phyloP scores from a whole-genome alignment of 2,888 invertebrate genomes.

The Drosophila paramelanica region DNA sequence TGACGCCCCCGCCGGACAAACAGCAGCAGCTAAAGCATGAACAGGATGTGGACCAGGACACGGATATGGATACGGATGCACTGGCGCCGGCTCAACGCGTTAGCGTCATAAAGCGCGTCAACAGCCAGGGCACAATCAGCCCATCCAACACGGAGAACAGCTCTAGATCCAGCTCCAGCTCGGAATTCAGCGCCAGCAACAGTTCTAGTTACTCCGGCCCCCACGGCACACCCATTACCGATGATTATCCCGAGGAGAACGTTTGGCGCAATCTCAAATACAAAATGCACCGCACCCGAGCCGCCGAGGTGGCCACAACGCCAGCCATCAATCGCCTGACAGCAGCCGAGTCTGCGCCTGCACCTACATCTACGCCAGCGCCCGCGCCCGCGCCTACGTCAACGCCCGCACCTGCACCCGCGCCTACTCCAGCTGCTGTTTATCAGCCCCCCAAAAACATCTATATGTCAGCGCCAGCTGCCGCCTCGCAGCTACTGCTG shows the following conservation, averaged over 20 bases:
- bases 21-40: constrained; percentile 85
- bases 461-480: constrained; percentile 65
- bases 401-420: neutral
- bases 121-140: constrained; percentile 91
- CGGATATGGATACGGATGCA: constrained; percentile 14
- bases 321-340: neutral
- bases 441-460: constrained; percentile 63
- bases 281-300: constrained; percentile 84
- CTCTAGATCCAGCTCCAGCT: constrained; percentile 54
- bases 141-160: constrained; percentile 69
- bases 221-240: constrained; percentile 51
- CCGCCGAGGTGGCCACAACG: constrained; percentile 52
- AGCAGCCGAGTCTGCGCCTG: no score
- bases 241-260: constrained; percentile 81
- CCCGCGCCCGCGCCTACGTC: neutral
- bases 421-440: neutral
- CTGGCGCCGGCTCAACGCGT: constrained; percentile 84
- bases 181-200: constrained; percentile 28
- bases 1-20: constrained; percentile 83
- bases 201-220: neutral
- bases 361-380: neutral
- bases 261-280: constrained; percentile 84
- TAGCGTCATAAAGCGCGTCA: constrained; percentile 94
- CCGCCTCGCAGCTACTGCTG: constrained; percentile 40
- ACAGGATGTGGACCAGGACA: constrained; percentile 37